These are phyloP conservation scores for Myotis myotis DNA, from an alignment of 2,797 vertebrate species.

Conservation along the genomic window DNA sequence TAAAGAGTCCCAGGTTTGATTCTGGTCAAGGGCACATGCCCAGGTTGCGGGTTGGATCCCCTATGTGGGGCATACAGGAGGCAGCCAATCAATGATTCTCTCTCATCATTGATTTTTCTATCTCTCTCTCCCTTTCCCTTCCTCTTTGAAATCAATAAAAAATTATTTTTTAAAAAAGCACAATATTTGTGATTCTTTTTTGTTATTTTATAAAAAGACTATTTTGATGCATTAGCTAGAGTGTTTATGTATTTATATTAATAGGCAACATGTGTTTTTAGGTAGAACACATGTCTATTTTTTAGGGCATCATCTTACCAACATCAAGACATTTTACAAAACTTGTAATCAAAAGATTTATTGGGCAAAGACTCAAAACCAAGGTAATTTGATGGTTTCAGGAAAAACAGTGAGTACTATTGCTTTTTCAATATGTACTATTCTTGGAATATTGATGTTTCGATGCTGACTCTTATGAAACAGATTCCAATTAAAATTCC, in stretches of 20 bases:
- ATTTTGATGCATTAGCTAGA: conserved; percentile 33
- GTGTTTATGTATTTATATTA: not conserved
- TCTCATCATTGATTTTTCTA: too few species aligned
- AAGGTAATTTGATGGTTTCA: not conserved
- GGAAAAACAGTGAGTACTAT: not conserved
- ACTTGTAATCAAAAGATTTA: not conserved
- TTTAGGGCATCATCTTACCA: not conserved
- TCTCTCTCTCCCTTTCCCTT: too few species aligned
- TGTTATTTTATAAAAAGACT: not conserved
- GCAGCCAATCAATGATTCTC: too few species aligned
- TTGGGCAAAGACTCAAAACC: not conserved
- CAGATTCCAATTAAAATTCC: not conserved
- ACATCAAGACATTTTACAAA: not conserved
- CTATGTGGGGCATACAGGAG: too few species aligned
- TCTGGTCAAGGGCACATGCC: too few species aligned
- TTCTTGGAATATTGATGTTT: not conserved
- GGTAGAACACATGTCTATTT: not conserved
- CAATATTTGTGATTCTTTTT: not conserved
- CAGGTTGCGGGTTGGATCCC: too few species aligned
- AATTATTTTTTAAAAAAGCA: not conserved
- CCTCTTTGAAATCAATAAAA: too few species aligned
- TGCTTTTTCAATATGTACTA: not conserved
- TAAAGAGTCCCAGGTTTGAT: too few species aligned
- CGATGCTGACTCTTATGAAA: not conserved
- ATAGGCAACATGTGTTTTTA: not conserved